A percentile compares a stretch with the other conserved stretches of the same genome.
phyloP scores from a whole-genome alignment of 2,113 vertebrate species.

The Eclectus roratus region DNA sequence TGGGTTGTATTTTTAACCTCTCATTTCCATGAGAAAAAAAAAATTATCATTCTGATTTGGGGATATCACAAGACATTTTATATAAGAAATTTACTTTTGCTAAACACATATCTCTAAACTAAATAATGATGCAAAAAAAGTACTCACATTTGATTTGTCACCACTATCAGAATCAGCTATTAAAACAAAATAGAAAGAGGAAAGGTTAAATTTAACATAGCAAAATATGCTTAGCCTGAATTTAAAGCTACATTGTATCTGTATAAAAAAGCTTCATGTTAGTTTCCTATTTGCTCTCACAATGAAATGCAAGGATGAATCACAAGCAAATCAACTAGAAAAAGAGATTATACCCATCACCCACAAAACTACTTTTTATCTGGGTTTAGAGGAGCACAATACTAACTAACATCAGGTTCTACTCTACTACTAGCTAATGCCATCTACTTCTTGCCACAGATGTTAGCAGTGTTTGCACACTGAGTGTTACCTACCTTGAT shows the following conservation, averaged over 20 bases:
- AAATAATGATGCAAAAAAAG: neutral
- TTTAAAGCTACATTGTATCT: neutral
- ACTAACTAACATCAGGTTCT: conserved; percentile 42
- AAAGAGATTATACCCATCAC: conserved; percentile 56
- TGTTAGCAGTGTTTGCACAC: neutral
- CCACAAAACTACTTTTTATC: conserved; percentile 36
- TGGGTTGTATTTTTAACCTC: neutral
- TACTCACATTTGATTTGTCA: conserved; percentile 75
- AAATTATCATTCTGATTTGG: neutral
- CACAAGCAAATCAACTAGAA: conserved; percentile 35
- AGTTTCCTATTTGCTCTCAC: conserved; percentile 19
- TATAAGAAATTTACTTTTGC: neutral
- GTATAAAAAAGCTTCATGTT: neutral
- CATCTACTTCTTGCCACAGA: conserved; percentile 34
- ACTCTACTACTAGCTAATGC: conserved; percentile 57
- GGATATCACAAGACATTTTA: neutral
- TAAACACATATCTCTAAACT: neutral
- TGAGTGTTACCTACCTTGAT: neutral
- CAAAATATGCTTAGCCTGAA: neutral
- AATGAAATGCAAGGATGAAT: conserved; percentile 36
- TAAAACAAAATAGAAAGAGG: neutral
- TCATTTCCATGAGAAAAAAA: neutral
- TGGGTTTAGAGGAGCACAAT: neutral
- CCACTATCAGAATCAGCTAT: conserved; percentile 67
- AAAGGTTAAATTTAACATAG: neutral